Base-by-base conservation (phyloP, 1,140 invertebrate species). In the Halictus rubicundus region DNA sequence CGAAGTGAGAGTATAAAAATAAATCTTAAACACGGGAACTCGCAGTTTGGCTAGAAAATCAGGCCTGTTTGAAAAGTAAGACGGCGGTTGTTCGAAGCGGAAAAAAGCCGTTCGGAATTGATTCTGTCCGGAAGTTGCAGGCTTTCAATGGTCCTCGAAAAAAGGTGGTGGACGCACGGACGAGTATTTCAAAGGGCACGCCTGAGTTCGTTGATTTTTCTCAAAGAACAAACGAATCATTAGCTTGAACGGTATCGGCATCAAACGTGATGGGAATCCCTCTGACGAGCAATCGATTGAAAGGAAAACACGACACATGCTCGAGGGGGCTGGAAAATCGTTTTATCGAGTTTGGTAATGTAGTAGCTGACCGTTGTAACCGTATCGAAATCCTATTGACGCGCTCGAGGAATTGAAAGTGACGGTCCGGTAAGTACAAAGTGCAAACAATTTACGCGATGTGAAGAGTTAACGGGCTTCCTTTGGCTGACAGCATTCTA, bases 41-140 rank as follows among this genome's bases (percentile, higher is more conserved):
- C 0, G 6, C 9, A 14, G 1, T 16, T 54, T 64, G 61, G 19
- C 27, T 27, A 46, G 49, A 49, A 65, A 78, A 70, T 27, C 72
- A 39, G 23, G 0, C 3, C 59, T 9, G 23, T 19, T 52, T 69
- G 63, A 82, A 77, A n/a, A 68, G n/a, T 16, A 23, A 14, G 37
- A 77, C 23, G 27, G 71, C 19, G 39, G 8, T 32, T 19, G 39
- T 68, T 27, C 27, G 6, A 76, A 68, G 25, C 9, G 37, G 52
- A 68, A 84, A 74, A 32, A 23, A 79, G 61, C 75, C 66, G 70
- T 78, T 79, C 73, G 69, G 69, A 83, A 79, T 83, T 78, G 74
- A 39, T 78, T 79, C 57, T 72, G 69, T 83, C 60, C 54, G 54
- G 52, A 57, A 59, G 60, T 68, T 52, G 66, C 49, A 79, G 59